Base-by-base conservation (phyloP, 2,888 invertebrate species). In the Macrophya alboannulata region DNA sequence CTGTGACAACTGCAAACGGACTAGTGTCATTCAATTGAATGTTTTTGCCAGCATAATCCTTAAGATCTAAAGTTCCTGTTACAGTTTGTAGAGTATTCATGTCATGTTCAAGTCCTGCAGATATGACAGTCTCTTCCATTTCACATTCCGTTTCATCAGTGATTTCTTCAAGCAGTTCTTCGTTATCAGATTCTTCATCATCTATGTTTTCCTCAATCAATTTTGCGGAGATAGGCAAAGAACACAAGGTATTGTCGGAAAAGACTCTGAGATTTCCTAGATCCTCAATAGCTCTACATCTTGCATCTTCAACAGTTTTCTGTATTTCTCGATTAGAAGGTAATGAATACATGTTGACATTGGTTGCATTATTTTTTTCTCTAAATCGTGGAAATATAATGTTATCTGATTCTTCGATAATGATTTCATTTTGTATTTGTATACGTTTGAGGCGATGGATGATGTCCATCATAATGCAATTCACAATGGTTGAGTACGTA, bases 401-500 rank as follows among this genome's bases (percentile, higher is more conserved):
- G 31, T 71, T 71, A 4, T 71, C 71, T 37, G 71, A 71, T 12
- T 71, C 71, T 45, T 76, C 74, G 0, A 76, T 48, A 25, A 76
- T 12, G 48, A 76, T 76, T 76, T 76, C 74, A 76, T 76, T 48
- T 76, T 76, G 74, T 48, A 76, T 48, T 76, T 76, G 48, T 48
- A 76, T 74, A 45, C 74, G 9, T 21, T 76, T 76, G 15, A 76
- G 48, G 9, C 74, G 74, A 76, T 76, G 45, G 15, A 76, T 76
- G 25, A 76, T 76, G 48, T 76, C 74, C 21, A 76, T 9, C 74
- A 76, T 76, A 15, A 48, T 76, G 74, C 45, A 76, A 48, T 76
- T 76, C 25, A 76, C 74, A 76, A 76, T 48, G 10, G 74, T 76
- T 25, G 74, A 76, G 31, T 76, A 76, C 25, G 74, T 76, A 25